Evolutionary conservation across 2,888 invertebrate species (phyloP), one percentile per base, ranked within the genome.

Genomic region (Laspeyria flexula): DNA sequence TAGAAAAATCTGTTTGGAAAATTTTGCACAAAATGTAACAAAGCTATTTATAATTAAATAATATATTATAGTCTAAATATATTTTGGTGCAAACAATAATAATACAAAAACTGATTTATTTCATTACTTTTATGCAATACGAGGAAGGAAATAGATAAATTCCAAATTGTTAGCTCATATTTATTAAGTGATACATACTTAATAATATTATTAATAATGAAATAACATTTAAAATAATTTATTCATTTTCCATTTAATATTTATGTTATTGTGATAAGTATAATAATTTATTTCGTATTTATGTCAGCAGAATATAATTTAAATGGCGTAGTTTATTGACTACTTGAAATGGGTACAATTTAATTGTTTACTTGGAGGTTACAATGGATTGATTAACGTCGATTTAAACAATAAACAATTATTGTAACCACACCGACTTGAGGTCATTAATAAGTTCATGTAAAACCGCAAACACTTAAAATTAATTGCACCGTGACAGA

Each of bases 141-240:
- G 27, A 47, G 57, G 62, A 62, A 60, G 52, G 52, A 56, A 51
- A 50, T 46, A 29, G 13, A 13, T 35, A 37, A 3, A 35, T 43
- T 29, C 10, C 34, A 39, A 48, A 52, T 12, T 29, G 16, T 40
- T 30, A 21, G 40, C 30, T 41, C 40, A 16, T 30, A 30, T 30
- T 40, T 30, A 18, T 41, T 41, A 10, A 30, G 18, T 15, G 15
- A n/a, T 4, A 39, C 4, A 11, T 21, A 25, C 23, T 7, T 9
- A 15, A 6, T 33, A 11, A 30, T 11, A 11, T 27, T 27, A 30
- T 30, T 30, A 4, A 3, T 5, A 11, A 5, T 30, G 30, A 30
- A n/a, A 30, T 30, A 30, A 12, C 4, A 6, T 30, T 30, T 30
- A 30, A 30, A 30, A n/a, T 11, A 30, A n/a, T 12, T 31, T 13